Evolutionary conservation across 2,113 vertebrate species (phyloP), one percentile per base, ranked within the genome.

Genomic region (Patagioenas fasciata): DNA sequence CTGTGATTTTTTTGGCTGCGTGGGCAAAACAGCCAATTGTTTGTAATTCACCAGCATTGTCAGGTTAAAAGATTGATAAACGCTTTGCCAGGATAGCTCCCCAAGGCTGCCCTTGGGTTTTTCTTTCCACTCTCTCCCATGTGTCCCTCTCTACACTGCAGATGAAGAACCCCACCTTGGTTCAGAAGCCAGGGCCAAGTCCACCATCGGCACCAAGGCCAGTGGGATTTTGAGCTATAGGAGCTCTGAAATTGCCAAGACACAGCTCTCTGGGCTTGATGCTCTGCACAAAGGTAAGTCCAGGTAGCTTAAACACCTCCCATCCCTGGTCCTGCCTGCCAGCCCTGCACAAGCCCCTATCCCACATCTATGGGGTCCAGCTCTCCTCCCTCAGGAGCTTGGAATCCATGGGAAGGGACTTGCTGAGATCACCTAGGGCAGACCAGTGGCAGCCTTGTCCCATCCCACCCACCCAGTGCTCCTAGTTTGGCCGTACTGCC

Each of bases 401-500:
- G 29, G 62, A 36, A 54, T 16, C 14, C 57, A 15, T 0, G 0
- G 79, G 58, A 47, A 60, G 34, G 31, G 74, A 50, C 6, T 0
- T 20, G 57, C 50, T 54, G 66, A 36, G 48, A 12, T 6, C 8
- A 44, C 11, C 31, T 1, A 7, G 53, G 1, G 24, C 29, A 34
- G 32, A 42, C 15, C 77, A 64, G 56, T 2, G 57, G 42, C 34
- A 80, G 42, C 17, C 24, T 48, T 40, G 21, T 14, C 61, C 34
- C 5, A 0, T 36, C 18, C 38, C 7, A 1, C 10, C 15, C 14
- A 2, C 54, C 65, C 38, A 7, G 28, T 16, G 21, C 1, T 56
- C 31, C 9, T 62, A 4, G 38, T 8, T 10, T 85, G 80, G 54
- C 71, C 54, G 1, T 6, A 2, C 56, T 13, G 56, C 36, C 69